Evolutionary conservation across 30 jellyfish, hydroid and myxozoan species (phyloP).

Genomic region (Nemopilema nomurai): DNA sequence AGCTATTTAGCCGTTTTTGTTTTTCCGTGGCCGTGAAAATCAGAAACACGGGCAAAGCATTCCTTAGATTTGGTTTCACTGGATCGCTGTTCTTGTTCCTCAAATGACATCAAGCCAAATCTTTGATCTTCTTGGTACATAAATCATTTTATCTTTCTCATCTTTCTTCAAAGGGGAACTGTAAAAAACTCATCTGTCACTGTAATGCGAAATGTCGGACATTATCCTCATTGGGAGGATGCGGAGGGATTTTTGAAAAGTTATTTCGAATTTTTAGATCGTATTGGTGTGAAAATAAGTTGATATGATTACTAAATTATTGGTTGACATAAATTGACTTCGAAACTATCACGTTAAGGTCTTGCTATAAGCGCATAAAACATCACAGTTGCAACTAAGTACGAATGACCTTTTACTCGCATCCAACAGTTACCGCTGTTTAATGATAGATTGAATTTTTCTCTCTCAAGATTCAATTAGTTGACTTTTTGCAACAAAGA

Average conservation of each 20-base stretch:
- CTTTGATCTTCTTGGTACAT: not conserved
- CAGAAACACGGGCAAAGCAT: too few species aligned
- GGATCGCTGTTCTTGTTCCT: too few species aligned
- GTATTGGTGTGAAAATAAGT: conserved; percentile 29
- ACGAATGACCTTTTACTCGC: too few species aligned
- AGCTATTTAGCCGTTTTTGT: too few species aligned
- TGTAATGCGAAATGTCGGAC: conserved; percentile 79
- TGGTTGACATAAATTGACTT: not conserved
- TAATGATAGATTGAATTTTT: too few species aligned
- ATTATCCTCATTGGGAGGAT: conserved; percentile 95
- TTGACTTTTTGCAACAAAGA: not conserved
- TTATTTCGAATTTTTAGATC: conserved; percentile 51
- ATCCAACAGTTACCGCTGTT: too few species aligned
- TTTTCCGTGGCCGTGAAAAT: too few species aligned
- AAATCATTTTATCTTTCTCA: not conserved
- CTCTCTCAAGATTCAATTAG: too few species aligned
- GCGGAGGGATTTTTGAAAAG: conserved; percentile 66
- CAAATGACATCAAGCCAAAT: not conserved
- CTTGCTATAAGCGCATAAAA: too few species aligned
- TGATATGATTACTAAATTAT: not conserved
- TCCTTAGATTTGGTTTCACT: too few species aligned
- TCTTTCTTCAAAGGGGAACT: conserved; percentile 25
- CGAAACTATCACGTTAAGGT: not conserved
- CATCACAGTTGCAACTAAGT: too few species aligned
- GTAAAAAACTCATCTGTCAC: conserved; percentile 65